Evolutionary conservation across 2,113 vertebrate genomes (phyloP).

Genomic region (Pollachius pollachius): DNA sequence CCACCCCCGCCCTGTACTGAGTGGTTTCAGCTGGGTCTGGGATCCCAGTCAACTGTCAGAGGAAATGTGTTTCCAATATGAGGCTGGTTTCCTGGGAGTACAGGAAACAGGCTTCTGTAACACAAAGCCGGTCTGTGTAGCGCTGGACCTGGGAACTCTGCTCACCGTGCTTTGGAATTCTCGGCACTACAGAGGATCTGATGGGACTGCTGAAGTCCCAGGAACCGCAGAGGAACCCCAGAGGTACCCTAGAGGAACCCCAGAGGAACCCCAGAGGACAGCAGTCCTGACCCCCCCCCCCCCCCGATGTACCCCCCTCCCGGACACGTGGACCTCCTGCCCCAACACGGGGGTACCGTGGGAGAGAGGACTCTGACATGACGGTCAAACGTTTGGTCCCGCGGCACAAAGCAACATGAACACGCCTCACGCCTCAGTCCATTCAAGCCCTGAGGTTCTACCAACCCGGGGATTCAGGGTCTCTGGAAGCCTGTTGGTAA

Average conservation of each 20-base stretch:
- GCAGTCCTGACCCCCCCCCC: too few relatives aligned
- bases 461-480: constrained; percentile 12
- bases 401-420: constrained; percentile 1
- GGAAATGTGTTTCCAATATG: constrained; percentile 85
- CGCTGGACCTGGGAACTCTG: constrained; percentile 46
- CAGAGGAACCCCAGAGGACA: too few relatives aligned
- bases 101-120: constrained; percentile 77
- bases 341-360: too few relatives aligned
- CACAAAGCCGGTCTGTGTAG: constrained; percentile 74
- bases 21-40: constrained; percentile 54
- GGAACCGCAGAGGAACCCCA: too few relatives aligned
- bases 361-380: too few relatives aligned
- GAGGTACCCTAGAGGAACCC: too few relatives aligned
- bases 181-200: constrained; percentile 11
- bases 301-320: too few relatives aligned
- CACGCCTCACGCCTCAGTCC: not conserved
- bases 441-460: constrained; percentile 18
- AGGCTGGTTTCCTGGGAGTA: constrained; percentile 75
- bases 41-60: constrained; percentile 60
- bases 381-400: not conserved
- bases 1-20: constrained; percentile 35
- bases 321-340: too few relatives aligned
- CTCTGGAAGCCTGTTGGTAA: constrained; percentile 26
- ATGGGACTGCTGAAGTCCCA: too few relatives aligned
- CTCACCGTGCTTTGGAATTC: constrained; percentile 28